Conservation (phyloP, 1,140 invertebrate genomes). For the Octopus sinensis region DNA sequence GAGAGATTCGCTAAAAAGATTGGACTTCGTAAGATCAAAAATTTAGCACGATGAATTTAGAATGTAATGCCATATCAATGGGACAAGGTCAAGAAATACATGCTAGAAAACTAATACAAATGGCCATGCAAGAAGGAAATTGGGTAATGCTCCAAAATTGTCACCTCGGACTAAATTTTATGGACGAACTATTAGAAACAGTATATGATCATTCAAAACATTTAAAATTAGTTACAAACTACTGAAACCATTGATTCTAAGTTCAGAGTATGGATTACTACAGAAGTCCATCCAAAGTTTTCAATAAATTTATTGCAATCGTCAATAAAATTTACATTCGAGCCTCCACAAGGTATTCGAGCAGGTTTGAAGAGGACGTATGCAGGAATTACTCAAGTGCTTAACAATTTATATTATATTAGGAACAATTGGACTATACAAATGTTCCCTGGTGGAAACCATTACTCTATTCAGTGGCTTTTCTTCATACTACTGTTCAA, state of each 20-base stretch:
- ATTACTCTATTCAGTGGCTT: conserved; percentile 85
- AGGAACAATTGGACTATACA: too few species aligned
- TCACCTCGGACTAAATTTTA: conserved; percentile 52
- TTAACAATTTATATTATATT: conserved; percentile 41
- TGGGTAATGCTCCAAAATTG: conserved; percentile 55
- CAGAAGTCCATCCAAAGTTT: conserved; percentile 49
- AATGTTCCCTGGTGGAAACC: conserved; percentile 82
- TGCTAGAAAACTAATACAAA: conserved; percentile 46
- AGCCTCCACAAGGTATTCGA: conserved; percentile 57
- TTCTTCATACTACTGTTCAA: conserved; percentile 65
- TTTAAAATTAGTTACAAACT: too few species aligned
- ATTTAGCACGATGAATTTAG: too few species aligned
- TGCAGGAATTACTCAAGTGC: conserved; percentile 43
- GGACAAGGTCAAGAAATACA: conserved; percentile 56
- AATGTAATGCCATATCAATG: conserved; percentile 52
- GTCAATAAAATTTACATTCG: conserved; percentile 57
- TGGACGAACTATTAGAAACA: conserved; percentile 48
- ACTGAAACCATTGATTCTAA: too few species aligned
- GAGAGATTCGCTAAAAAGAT: conserved; percentile 49
- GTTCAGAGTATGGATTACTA: conserved; percentile 54
- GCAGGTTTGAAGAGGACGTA: conserved; percentile 56
- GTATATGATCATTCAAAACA: conserved; percentile 18
- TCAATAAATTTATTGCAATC: conserved; percentile 49
- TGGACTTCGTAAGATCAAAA: too few species aligned
- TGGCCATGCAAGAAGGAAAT: conserved; percentile 49